phyloP scores from a whole-genome alignment of 2,113 vertebrate genomes.

The Triplophysa siluroides region DNA sequence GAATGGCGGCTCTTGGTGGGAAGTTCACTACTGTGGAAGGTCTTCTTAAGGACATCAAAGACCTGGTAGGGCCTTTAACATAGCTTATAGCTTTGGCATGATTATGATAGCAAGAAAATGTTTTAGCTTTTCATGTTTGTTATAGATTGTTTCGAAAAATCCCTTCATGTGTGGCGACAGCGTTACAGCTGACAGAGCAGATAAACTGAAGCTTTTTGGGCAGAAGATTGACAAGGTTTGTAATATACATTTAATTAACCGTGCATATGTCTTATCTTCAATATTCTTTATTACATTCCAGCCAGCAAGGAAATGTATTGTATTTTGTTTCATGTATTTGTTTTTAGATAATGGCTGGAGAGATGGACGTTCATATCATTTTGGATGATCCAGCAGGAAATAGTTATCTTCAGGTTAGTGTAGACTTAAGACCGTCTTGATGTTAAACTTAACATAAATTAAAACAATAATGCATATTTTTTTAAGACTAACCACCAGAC shows the following conservation, averaged over 20 bases:
- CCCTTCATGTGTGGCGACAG: constrained; percentile 92
- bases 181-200: constrained; percentile 50
- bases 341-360: constrained; percentile 76
- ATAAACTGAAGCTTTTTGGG: constrained; percentile 81
- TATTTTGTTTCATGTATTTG: neutral
- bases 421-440: neutral
- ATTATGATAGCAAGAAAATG: neutral
- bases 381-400: constrained; percentile 93
- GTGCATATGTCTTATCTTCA: neutral
- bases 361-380: constrained; percentile 74
- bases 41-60: constrained; percentile 86
- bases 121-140: neutral
- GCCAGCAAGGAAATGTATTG: neutral
- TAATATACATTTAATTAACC: neutral
- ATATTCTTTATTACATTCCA: neutral
- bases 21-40: constrained; percentile 97
- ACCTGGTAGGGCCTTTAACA: constrained; percentile 75
- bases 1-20: constrained; percentile 88
- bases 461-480: neutral
- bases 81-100: neutral
- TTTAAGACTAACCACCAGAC: neutral
- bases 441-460: no score
- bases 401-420: constrained; percentile 88
- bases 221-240: constrained; percentile 81
- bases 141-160: constrained; percentile 84